A percentile compares a stretch with the other conserved stretches of the same genome.
Conservation (phyloP, 2,888 invertebrate species). For the Abscondita cerata region DNA sequence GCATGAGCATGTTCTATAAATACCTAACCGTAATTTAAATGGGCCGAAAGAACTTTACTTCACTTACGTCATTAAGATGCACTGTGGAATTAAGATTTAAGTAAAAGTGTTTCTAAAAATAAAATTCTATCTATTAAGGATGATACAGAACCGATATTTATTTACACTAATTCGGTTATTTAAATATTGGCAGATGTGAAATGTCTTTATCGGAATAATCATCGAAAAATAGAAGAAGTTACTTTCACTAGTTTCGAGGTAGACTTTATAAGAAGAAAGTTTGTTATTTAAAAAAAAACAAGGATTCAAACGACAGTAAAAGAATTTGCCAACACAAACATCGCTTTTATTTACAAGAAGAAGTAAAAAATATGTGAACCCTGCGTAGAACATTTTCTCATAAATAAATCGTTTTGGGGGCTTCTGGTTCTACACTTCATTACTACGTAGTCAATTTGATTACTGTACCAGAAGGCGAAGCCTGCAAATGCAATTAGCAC, state of each 20-base stretch:
- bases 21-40: slow-evolving; percentile 13
- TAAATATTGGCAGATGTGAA: too few relatives aligned
- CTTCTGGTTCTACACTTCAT: slow-evolving; percentile 28
- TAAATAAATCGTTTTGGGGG: slow-evolving; percentile 20
- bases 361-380: slow-evolving; percentile 23
- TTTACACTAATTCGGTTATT: too few relatives aligned
- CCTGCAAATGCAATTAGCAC: slow-evolving; percentile 33
- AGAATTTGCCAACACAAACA: too few relatives aligned
- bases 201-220: too few relatives aligned
- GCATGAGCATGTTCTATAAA: slow-evolving; percentile 12
- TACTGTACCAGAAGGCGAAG: slow-evolving; percentile 26
- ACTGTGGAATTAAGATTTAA: slow-evolving; percentile 6
- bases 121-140: background rate
- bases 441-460: slow-evolving; percentile 18
- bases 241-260: too few relatives aligned
- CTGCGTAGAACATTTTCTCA: slow-evolving; percentile 21
- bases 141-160: too few relatives aligned
- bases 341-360: too few relatives aligned
- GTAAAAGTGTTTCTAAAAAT: slow-evolving; percentile 4
- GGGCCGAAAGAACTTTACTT: background rate
- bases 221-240: too few relatives aligned
- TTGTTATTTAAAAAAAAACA: too few relatives aligned
- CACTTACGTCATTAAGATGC: slow-evolving; percentile 8
- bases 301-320: too few relatives aligned
- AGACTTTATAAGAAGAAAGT: too few relatives aligned